Percentiles rank a stretch among this genome's conserved stretches.
phyloP scores from a whole-genome alignment of 2,888 invertebrate species.

The Uloborus plumipes region DNA sequence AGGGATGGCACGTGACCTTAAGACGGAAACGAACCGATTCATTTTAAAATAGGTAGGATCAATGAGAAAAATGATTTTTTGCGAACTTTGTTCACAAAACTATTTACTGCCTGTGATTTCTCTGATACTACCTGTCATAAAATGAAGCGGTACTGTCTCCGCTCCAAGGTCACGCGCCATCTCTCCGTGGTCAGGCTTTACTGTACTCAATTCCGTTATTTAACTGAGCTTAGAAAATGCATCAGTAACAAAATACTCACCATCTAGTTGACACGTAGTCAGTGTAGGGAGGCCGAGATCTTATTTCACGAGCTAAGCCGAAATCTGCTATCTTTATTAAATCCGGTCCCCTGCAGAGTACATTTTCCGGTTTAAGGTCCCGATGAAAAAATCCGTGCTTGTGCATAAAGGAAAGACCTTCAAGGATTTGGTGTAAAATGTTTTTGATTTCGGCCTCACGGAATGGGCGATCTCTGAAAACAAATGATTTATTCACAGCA shows the following conservation, averaged over 20 bases:
- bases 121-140: too few relatives aligned
- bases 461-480: constrained; percentile 44
- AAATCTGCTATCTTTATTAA: constrained; percentile 98
- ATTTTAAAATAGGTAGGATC: too few relatives aligned
- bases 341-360: constrained; percentile 96
- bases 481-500: not conserved
- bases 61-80: too few relatives aligned
- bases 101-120: too few relatives aligned
- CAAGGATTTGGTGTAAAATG: constrained; percentile 91
- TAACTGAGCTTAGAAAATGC: too few relatives aligned
- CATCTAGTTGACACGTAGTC: constrained; percentile 98
- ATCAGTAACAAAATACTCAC: constrained; percentile 73
- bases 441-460: constrained; percentile 76
- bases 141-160: too few relatives aligned
- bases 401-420: constrained; percentile 98
- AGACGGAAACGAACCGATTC: too few relatives aligned
- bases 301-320: constrained; percentile 95
- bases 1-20: too few relatives aligned
- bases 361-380: constrained; percentile 98
- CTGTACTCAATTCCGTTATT: too few relatives aligned
- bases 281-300: constrained; percentile 97
- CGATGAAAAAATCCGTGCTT: constrained; percentile 99
- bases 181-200: too few relatives aligned
- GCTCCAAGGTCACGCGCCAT: too few relatives aligned
- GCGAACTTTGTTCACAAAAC: too few relatives aligned